A percentile compares a stretch with the other conserved stretches of the same genome.
Evolutionary conservation across 2,888 invertebrate genomes (phyloP).

Genomic region (Apotomis capreana): DNA sequence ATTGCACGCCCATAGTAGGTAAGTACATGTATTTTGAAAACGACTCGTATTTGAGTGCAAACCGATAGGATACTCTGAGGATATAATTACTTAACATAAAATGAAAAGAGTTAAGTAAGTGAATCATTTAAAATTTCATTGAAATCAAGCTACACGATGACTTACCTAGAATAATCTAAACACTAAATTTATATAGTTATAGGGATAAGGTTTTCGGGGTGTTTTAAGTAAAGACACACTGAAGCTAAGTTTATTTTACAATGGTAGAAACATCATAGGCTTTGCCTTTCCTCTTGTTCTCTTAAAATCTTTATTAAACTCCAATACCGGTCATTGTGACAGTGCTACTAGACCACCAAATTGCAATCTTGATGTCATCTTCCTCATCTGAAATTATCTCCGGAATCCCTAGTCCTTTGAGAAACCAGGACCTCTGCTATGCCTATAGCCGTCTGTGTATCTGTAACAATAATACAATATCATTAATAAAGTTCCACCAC

Average conservation of each 20-base stretch:
- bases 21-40: no score
- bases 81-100: slow-evolving; percentile 33
- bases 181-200: slow-evolving; percentile 19
- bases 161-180: slow-evolving; percentile 26
- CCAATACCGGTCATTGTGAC: neutral
- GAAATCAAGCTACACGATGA: slow-evolving; percentile 21
- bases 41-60: neutral
- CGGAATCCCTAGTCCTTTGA: neutral
- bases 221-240: slow-evolving; percentile 64
- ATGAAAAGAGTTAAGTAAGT: slow-evolving; percentile 39
- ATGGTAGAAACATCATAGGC: slow-evolving; percentile 41
- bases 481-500: neutral
- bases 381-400: neutral
- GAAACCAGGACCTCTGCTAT: neutral
- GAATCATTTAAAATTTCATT: slow-evolving; percentile 32
- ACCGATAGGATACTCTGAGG: slow-evolving; percentile 14
- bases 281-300: slow-evolving; percentile 36
- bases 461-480: slow-evolving; percentile 29
- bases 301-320: neutral
- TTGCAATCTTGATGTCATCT: neutral
- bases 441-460: neutral
- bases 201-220: slow-evolving; percentile 46
- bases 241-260: slow-evolving; percentile 68
- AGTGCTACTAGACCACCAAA: neutral
- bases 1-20: no score